Evolutionary conservation across 2,113 vertebrate genomes (phyloP), one percentile per base, ranked within the genome.

Genomic region (Hymenochirus boettgeri): DNA sequence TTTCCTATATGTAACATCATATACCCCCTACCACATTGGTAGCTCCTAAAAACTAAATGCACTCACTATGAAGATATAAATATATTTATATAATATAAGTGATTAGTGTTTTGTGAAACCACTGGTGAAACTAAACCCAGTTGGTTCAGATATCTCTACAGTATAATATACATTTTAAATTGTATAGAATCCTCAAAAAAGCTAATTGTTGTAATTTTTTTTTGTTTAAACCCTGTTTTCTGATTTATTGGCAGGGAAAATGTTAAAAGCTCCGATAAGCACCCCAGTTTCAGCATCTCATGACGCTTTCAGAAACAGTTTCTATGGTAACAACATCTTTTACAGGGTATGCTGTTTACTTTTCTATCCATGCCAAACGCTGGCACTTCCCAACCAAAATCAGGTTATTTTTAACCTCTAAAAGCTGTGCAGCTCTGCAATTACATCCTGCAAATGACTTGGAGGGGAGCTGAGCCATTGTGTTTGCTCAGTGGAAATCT

Each of bases 361-460:
- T 50, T 8, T 8, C 3, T 6, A 17, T 31, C 21, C 15, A 8
- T 57, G 45, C 25, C 31, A 26, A 66, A 58, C n/a, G 5, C 4
- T 22, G 57, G 56, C 25, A 24, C 56, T 69, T 48, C 65, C 25
- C 25, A 11, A 39, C 64, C 64, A 59, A 59, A 58, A 57, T 27
- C 45, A 45, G 57, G 56, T 53, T 69, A 53, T 69, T 60, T 66
- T 53, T 69, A 53, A 45, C 46, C 47, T 60, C 35, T 42, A 35
- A 47, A 13, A 33, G 42, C 29, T 35, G 29, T 13, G 18, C 39
- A 22, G 45, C 47, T 67, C 55, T 53, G 56, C 65, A 67, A 59
- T 67, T 67, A 67, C 24, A 37, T 42, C 23, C 47, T 8, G 57
- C 33, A 67, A 67, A 60, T 46, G 56, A 60, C 65, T 29, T 35